phyloP scores from a whole-genome alignment of 2,797 vertebrate species.

The Bovichtus variegatus region DNA sequence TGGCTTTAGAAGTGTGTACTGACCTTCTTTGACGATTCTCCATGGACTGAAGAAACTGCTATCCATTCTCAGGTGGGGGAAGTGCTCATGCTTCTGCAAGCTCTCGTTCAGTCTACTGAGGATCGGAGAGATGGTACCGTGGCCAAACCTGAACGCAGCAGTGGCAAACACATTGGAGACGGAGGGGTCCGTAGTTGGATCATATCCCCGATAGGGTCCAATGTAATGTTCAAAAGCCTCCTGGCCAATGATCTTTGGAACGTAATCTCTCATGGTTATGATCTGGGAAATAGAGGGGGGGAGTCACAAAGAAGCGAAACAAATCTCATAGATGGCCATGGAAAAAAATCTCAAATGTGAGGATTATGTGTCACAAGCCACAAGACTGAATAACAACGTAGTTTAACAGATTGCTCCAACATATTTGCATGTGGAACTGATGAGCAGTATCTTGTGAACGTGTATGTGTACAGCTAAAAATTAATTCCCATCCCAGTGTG shows the following conservation, averaged over 20 bases:
- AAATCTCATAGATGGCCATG: background rate
- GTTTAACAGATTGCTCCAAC: background rate
- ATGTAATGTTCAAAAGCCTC: constrained; percentile 86
- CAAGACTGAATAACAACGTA: background rate
- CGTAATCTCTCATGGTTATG: constrained; percentile 93
- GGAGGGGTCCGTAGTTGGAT: constrained; percentile 87
- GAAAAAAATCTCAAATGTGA: background rate
- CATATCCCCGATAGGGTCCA: constrained; percentile 89
- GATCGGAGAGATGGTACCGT: constrained; percentile 87
- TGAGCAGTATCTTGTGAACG: background rate
- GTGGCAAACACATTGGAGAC: constrained; percentile 94
- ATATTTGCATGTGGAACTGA: background rate
- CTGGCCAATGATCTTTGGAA: constrained; percentile 92
- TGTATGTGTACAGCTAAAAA: background rate
- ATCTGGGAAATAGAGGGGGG: constrained; percentile 81
- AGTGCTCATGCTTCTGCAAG: constrained; percentile 87
- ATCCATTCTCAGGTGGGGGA: constrained; percentile 85
- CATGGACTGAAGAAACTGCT: constrained; percentile 94
- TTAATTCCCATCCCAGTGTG: constrained; percentile 4
- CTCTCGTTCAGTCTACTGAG: constrained; percentile 86
- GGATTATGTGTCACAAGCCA: background rate
- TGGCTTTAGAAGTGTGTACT: constrained; percentile 41
- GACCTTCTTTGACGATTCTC: constrained; percentile 94
- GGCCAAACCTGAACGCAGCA: constrained; percentile 96
- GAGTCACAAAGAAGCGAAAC: background rate